Evolutionary conservation across 2,888 invertebrate species (phyloP), one percentile per base, ranked within the genome.

Genomic region (Deilephila elpenor): DNA sequence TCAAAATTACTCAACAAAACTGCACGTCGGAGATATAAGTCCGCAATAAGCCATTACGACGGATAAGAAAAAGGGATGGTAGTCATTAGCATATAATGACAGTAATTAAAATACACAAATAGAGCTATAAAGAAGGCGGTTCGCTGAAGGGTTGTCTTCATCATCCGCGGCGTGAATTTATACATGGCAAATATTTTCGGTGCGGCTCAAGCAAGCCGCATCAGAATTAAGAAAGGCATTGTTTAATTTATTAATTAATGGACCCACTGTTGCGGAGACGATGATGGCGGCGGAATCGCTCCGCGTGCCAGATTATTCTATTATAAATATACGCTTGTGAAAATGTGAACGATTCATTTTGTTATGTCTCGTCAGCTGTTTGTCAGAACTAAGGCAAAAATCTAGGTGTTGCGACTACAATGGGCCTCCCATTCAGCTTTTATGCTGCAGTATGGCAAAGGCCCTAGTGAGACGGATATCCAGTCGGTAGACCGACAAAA

Each of bases 101-200:
- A 95, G 96, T 96, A 96, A 96, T 96, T 96, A 96, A 96, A 96
- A 96, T 96, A 96, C 95, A 96, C 96, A 96, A 96, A 96, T 96
- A 96, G 95, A 95, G 95, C 95, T 94, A 95, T 95, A 95, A 95
- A 95, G 94, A 90, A 90, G 89, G 91, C 91, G 88, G 87, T 88
- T 86, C 90, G 92, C 84, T 93, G 94, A 95, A 94, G 95, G 95
- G 95, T 89, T 92, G 93, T 93, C 93, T 94, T 93, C 94, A 92
- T 93, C 93, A 92, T 92, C 89, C 89, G 83, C 84, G 84, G 89
- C 89, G 89, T 87, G 91, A 91, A 93, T 94, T 93, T 93, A 93
- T 93, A 92, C 91, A 92, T 93, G 89, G 92, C 93, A 93, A 94
- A 94, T 94, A 94, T 94, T 94, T 92, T 93, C 87, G 81, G 86